Evolutionary conservation across 2,797 vertebrate genomes (phyloP), one percentile per base, ranked within the genome.

Genomic region (Pangasius djambal): DNA sequence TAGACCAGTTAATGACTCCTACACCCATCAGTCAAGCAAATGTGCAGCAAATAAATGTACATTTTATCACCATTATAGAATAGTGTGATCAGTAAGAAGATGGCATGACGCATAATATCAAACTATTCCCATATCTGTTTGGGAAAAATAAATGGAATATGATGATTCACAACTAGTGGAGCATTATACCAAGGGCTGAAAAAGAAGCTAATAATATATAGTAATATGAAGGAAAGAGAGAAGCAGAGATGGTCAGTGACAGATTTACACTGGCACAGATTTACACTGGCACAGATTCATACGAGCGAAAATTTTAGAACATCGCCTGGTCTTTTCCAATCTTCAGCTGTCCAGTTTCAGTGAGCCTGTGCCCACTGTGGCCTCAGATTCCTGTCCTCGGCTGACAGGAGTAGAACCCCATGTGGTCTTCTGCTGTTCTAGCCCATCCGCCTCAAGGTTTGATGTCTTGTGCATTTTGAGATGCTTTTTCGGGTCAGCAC

Each of bases 41-140:
- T 44, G 37, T 86, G 70, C 69, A 75, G 85, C 34, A 86, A 65
- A 83, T 61, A 83, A 63, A 67, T 31, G 31, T 37, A 59, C 65
- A 63, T 34, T 72, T 55, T 65, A 52, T 25, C 4, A 67, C 13
- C 20, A 13, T 86, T 15, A 61, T 9, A 13, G 3, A 75, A 75
- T 18, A 18, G 34, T 22, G 12, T 31, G 61, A 50, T 67, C n/a
- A 10, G 25, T 78, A 40, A 81, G 31, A 69, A 12, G 48, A 20
- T n/a, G 20, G 65, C 22, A 67, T 81, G 75, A 77, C 1, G 15
- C 44, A 81, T 6, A 67, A 16, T 5, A 57, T 48, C 10, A 12
- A 82, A 72, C 48, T 70, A 9, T 82, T 88, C 28, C 34, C 50
- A 61, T 61, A 48, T 25, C 37, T n/a, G 15, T 59, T 34, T 28